These are phyloP conservation scores for Threskiornis aethiopicus DNA, from an alignment of 2,797 vertebrate genomes.

Conservation along the genomic window DNA sequence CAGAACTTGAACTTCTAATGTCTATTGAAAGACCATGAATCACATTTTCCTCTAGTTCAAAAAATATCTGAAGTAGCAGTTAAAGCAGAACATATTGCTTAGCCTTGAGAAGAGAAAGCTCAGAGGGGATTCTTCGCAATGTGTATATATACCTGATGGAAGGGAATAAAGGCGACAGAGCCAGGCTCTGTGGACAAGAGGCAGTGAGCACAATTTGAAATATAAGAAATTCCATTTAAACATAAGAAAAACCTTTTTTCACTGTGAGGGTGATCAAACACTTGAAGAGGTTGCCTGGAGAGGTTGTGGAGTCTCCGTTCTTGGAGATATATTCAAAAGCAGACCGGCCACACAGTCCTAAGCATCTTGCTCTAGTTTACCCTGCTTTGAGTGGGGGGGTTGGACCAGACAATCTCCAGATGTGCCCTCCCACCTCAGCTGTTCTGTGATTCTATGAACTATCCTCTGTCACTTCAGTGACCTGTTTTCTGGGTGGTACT, in stretches of 20 bases:
- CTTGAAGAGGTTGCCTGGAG: not conserved
- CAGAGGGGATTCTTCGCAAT: not conserved
- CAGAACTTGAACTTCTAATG: not conserved
- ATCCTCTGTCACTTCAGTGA: not conserved
- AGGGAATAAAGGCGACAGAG: not conserved
- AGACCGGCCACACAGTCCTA: not conserved
- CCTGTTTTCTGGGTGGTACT: not conserved
- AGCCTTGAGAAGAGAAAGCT: not conserved
- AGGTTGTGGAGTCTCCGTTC: not conserved
- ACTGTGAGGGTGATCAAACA: not conserved
- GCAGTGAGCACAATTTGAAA: not conserved
- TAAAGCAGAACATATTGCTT: not conserved
- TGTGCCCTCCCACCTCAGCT: not conserved
- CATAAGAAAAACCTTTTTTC: not conserved
- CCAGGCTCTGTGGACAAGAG: not conserved
- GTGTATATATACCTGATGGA: not conserved
- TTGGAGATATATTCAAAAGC: not conserved
- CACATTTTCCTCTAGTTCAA: not conserved
- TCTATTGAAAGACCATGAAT: not conserved
- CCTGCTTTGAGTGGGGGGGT: not conserved
- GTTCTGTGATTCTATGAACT: rapidly evolving
- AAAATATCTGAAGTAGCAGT: not conserved
- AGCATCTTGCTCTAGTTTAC: not conserved
- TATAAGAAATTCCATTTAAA: not conserved
- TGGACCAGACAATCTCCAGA: not conserved